Percentiles rank a stretch among this genome's conserved stretches.
Conservation (phyloP, 2,888 invertebrate genomes). For the Timema cristinae region DNA sequence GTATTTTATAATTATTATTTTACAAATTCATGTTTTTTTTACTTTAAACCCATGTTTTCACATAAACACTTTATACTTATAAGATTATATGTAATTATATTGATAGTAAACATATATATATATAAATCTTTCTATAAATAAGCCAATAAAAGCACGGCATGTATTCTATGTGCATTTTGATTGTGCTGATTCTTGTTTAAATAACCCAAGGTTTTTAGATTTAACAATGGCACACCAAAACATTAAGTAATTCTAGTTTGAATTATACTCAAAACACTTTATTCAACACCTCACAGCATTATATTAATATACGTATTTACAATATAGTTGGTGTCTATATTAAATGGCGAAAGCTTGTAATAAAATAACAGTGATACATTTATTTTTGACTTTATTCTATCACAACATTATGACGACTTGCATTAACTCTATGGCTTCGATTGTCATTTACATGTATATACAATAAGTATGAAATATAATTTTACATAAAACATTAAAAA, state of each 20-base stretch:
- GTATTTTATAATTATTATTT: not conserved
- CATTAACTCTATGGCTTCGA: no score
- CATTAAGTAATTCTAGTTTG: not conserved
- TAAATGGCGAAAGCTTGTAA: no score
- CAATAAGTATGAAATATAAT: no score
- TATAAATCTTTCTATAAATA: not conserved
- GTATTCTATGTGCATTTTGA: slow-evolving; percentile 11
- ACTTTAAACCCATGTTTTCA: not conserved
- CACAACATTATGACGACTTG: no score
- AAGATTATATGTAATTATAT: not conserved
- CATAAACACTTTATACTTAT: not conserved
- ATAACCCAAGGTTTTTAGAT: not conserved
- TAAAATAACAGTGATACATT: no score
- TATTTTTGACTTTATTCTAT: no score
- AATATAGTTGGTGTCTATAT: no score
- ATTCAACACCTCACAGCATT: no score
- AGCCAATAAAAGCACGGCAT: not conserved
- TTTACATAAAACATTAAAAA: no score
- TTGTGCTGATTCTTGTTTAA: slow-evolving; percentile 15
- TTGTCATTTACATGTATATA: no score
- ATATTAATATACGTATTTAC: no score
- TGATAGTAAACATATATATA: not conserved
- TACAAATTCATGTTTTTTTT: not conserved
- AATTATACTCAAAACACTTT: not conserved
- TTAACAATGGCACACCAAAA: not conserved